phyloP scores from a whole-genome alignment of 1,140 invertebrate genomes.

The Charaxes varanes region DNA sequence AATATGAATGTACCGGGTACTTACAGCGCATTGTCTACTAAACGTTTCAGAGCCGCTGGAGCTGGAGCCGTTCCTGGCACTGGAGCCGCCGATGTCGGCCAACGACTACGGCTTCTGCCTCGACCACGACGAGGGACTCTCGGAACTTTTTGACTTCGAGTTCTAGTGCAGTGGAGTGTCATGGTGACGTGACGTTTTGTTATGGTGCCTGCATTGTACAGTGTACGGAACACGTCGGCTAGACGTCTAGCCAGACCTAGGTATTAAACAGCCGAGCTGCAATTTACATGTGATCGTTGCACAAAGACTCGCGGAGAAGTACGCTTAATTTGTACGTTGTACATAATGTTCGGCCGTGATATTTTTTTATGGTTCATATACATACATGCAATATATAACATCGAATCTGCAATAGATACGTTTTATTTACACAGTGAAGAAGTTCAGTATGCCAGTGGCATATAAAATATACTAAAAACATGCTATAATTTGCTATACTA shows the following conservation, averaged over 20 bases:
- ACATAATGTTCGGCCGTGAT: slow-evolving; percentile 13
- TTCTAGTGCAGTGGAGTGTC: slow-evolving; percentile 39
- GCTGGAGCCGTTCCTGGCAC: slow-evolving; percentile 82
- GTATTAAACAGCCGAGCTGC: not conserved
- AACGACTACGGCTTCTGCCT: slow-evolving; percentile 90
- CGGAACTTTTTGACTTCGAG: slow-evolving; percentile 89
- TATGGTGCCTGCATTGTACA: slow-evolving; percentile 11
- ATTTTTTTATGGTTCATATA: slow-evolving; percentile 6
- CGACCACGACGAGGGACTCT: slow-evolving; percentile 86
- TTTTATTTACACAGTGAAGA: not conserved
- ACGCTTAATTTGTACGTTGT: slow-evolving; percentile 20
- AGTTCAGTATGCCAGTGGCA: not conserved
- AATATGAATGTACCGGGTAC: no score
- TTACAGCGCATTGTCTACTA: no score
- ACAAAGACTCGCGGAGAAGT: slow-evolving; percentile 19
- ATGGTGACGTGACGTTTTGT: slow-evolving; percentile 13
- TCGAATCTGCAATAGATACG: slow-evolving; percentile 17
- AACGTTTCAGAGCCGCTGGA: slow-evolving; percentile 56
- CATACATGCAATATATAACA: slow-evolving; percentile 22
- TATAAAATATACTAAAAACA: not conserved
- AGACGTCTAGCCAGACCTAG: slow-evolving; percentile 1
- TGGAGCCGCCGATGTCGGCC: slow-evolving; percentile 87
- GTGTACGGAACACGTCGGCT: slow-evolving; percentile 7
- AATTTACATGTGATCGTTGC: slow-evolving; percentile 10
- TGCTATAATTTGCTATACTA: not conserved